These are phyloP conservation scores for Diaphora mendica DNA, from an alignment of 2,888 invertebrate species.

Conservation along the genomic window DNA sequence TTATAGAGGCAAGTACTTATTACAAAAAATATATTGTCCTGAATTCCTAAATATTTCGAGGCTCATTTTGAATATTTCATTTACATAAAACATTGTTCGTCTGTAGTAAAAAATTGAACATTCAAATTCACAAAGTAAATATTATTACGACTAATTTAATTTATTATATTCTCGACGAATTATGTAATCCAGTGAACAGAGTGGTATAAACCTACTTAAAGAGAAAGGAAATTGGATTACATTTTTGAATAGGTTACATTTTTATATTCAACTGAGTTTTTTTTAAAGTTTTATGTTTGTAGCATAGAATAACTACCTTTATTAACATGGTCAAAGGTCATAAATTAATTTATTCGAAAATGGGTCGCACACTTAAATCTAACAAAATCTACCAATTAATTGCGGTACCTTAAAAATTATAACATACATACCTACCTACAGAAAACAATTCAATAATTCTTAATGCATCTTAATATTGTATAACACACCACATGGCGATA, in stretches of 20 bases:
- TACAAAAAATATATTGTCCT: background rate
- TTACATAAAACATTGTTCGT: background rate
- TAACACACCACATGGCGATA: conserved; percentile 67
- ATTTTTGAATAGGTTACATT: background rate
- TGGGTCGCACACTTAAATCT: background rate
- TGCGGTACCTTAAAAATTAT: background rate
- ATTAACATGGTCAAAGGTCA: background rate
- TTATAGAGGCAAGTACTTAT: background rate
- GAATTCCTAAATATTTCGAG: background rate
- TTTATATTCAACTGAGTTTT: too few relatives aligned
- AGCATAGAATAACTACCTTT: background rate
- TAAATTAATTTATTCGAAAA: background rate
- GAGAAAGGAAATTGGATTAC: background rate
- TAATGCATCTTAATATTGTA: conserved; percentile 39
- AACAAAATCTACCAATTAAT: background rate
- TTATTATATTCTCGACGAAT: background rate
- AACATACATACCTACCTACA: background rate
- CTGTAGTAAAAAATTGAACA: background rate
- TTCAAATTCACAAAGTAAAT: background rate
- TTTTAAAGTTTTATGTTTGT: background rate
- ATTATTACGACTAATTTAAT: background rate
- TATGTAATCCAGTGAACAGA: background rate
- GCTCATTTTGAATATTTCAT: background rate
- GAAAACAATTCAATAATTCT: background rate
- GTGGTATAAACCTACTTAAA: background rate